A percentile compares a stretch with the other conserved stretches of the same genome.
Evolutionary conservation across 2,888 invertebrate genomes (phyloP).

Genomic region (Crossocerus cetratus): DNA sequence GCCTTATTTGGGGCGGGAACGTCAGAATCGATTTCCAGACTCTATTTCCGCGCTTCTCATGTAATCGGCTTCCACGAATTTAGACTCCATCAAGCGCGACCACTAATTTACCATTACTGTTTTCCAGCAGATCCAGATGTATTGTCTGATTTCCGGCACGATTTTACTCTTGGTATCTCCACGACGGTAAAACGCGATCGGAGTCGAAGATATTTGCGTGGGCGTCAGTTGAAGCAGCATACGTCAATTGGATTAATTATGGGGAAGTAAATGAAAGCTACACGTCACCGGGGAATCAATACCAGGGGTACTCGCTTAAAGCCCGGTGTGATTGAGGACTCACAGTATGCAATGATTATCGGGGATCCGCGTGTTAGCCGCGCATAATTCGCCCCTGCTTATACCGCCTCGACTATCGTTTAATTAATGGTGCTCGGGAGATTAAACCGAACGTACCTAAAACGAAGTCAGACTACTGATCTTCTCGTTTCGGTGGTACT

Average conservation of each 20-base stretch:
- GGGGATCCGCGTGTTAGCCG: conserved; percentile 23
- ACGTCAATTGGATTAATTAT: conserved; percentile 29
- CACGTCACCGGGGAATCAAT: conserved; percentile 39
- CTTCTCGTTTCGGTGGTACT: too few species aligned
- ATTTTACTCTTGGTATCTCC: too few species aligned
- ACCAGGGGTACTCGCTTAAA: conserved; percentile 31
- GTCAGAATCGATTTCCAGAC: too few species aligned
- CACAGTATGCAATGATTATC: conserved; percentile 25
- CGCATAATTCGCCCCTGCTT: conserved; percentile 32
- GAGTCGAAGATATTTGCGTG: too few species aligned
- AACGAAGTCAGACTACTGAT: too few species aligned
- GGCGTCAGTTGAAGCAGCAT: conserved; percentile 8
- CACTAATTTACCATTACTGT: too few species aligned
- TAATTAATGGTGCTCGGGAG: background rate
- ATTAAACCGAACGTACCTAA: background rate
- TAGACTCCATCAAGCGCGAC: too few species aligned
- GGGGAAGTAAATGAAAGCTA: conserved; percentile 33
- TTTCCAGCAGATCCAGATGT: too few species aligned
- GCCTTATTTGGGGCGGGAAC: conserved; percentile 17
- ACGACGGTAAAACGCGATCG: too few species aligned
- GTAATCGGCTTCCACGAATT: too few species aligned
- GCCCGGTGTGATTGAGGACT: conserved; percentile 45
- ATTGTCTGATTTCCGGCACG: too few species aligned
- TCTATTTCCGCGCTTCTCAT: too few species aligned
- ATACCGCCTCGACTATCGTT: conserved; percentile 4